Evolutionary conservation across 2,888 invertebrate genomes (phyloP), one percentile per base, ranked within the genome.

Genomic region (Plagodis pulveraria): DNA sequence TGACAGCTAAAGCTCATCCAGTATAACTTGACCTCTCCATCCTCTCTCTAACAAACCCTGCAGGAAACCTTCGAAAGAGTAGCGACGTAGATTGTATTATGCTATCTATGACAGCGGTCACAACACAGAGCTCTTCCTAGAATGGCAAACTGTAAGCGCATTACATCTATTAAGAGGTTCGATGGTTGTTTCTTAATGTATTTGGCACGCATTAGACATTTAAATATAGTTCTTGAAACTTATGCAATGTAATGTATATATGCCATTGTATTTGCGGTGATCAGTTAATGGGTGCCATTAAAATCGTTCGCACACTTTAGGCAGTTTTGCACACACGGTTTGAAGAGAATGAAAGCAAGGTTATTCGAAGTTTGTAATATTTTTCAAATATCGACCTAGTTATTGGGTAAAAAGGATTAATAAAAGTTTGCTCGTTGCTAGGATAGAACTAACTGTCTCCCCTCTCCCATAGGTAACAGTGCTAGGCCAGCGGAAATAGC

Each of bases 181-280:
- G 76, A 82, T 76, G 76, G 78, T 82, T 78, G 80, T 80, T 76
- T 77, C 78, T 69, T 77, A 84, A 88, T 90, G 87, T 80, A 78
- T 84, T 82, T 84, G 67, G 74, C 71, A 76, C 77, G 76, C 80
- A 88, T 89, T 83, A 83, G 75, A 81, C 76, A 84, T 89, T 86
- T 84, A 89, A 86, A 85, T 86, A 81, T 81, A 72, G 74, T 91
- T 89, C 90, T 81, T 72, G 81, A 80, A 88, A 88, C 87, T 86
- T 83, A 83, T 84, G 82, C 80, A 83, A 84, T 81, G 48, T 45
- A 46, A 51, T 81, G 73, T 76, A 79, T 69, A 70, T 63, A 63
- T 54, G 60, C 60, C 52, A 50, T 56, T 61, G 70, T 64, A 64
- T 66, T 63, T 66, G 60, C 70, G 66, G 72, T 74, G 60, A 61